Base-by-base conservation (phyloP, 1,140 invertebrate species). In the Augochlora pura region DNA sequence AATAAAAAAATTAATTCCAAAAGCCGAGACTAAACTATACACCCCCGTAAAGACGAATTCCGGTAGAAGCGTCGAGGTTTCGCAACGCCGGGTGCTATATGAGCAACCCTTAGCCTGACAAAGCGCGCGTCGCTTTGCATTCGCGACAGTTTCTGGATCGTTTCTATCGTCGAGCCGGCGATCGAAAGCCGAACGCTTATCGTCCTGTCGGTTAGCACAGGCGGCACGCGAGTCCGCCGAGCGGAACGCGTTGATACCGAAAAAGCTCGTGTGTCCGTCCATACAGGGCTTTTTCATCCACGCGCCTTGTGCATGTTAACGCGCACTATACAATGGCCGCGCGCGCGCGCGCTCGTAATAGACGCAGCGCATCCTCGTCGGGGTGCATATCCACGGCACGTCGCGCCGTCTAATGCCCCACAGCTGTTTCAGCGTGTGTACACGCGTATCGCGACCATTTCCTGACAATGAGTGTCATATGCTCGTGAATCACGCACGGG, bases 351-450 rank as follows among this genome's bases (percentile, higher is more conserved):
- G 42, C 42, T 21, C 49, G 49, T 57, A n/a, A 63, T 21, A 38
- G 1, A 32, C 32, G 32, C 59, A 75, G 42, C 49, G 75, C 75
- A 81, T 81, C 80, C 69, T 77, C 80, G 66, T 67, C 75, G 27
- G 79, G 73, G 66, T 65, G 66, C 60, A 74, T 18, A 21, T 27
- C 52, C 68, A 54, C 63, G 74, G 62, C 66, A 59, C 68, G 32
- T 46, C 42, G 10, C 14, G 14, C 42, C 10, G 75, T 59, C 52
- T 71, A 68, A 38, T 59, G 52, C 52, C 65, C 65, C 32, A n/a
- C n/a, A 65, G 18, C 42, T 70, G 66, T 57, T 63, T 63, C 32
- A 38, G n/a, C 27, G 60, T 63, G 60, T 38, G 60, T 63, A 38
- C 60, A 25, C 32, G 18, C 64, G 38, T 65, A 65, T 65, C 63